Percentiles rank a stretch among this genome's conserved stretches.
These are phyloP conservation scores for Pagrus major DNA, from an alignment of 2,113 vertebrate genomes.

Conservation along the genomic window DNA sequence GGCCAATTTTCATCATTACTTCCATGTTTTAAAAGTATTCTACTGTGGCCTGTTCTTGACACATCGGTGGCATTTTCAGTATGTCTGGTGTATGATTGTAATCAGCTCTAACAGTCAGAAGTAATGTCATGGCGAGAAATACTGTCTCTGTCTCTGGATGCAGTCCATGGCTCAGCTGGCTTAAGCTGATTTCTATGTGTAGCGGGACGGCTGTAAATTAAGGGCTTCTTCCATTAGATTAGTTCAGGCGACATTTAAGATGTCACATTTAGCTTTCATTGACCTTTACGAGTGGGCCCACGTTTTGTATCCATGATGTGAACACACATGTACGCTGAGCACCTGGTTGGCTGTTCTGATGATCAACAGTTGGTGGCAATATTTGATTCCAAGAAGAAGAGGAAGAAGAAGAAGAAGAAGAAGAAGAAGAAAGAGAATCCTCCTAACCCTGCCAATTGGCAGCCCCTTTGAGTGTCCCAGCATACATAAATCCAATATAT, in stretches of 20 bases:
- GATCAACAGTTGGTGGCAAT: background rate
- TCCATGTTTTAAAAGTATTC: slow-evolving; percentile 55
- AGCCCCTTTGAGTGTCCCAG: no score
- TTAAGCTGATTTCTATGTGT: background rate
- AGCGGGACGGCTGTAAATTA: background rate
- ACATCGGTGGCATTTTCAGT: slow-evolving; percentile 45
- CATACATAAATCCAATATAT: no score
- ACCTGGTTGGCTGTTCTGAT: background rate
- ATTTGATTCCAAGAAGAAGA: no score
- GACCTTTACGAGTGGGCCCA: background rate
- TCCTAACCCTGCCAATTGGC: no score
- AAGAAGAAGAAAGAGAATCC: no score
- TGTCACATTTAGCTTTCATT: slow-evolving; percentile 39
- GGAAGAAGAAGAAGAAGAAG: background rate
- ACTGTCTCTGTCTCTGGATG: background rate
- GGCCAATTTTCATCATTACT: slow-evolving; percentile 72
- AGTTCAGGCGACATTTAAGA: slow-evolving; percentile 24
- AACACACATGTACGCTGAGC: background rate
- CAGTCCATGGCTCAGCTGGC: background rate
- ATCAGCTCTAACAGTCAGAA: slow-evolving; percentile 44
- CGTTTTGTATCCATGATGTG: background rate
- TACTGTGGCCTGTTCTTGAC: slow-evolving; percentile 36
- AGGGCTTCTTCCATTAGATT: background rate
- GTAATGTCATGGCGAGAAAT: slow-evolving; percentile 12
- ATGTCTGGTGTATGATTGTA: slow-evolving; percentile 29